These are phyloP conservation scores for Rhombomys opimus DNA, from an alignment of 2,113 vertebrate genomes.

Conservation along the genomic window DNA sequence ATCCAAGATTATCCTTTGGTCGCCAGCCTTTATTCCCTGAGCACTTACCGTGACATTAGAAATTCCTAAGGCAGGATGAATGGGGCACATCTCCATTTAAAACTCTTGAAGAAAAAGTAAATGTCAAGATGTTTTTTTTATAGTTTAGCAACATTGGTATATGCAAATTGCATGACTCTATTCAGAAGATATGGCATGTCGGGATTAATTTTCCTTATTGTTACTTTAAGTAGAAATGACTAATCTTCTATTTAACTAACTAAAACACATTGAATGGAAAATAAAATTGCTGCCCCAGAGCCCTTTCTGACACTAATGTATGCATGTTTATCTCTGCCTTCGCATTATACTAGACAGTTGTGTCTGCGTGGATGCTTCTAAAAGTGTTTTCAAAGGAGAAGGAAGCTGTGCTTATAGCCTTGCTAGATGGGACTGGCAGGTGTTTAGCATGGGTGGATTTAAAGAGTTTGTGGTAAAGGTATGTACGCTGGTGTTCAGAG, in stretches of 20 bases:
- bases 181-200: constrained; percentile 62
- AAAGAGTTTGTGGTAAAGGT: neutral
- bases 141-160: constrained; percentile 70
- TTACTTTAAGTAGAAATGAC: constrained; percentile 77
- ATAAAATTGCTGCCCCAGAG: constrained; percentile 78
- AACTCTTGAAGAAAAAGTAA: constrained; percentile 65
- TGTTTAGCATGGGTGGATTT: neutral
- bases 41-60: constrained; percentile 2
- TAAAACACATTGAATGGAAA: constrained; percentile 77
- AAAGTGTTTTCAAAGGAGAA: constrained; percentile 46
- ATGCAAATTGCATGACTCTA: constrained; percentile 60
- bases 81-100: constrained; percentile 46
- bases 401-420: constrained; percentile 8
- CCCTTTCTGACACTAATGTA: constrained; percentile 78
- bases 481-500: neutral
- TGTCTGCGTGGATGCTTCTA: constrained; percentile 56
- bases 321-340: constrained; percentile 78
- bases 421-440: constrained; percentile 20
- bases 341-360: constrained; percentile 70
- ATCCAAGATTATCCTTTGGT: neutral
- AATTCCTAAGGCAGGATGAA: constrained; percentile 14
- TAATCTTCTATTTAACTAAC: constrained; percentile 76
- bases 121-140: constrained; percentile 70
- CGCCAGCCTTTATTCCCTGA: neutral
- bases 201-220: constrained; percentile 73